Base-by-base conservation (phyloP, 2,797 vertebrate species). In the Leuciscus waleckii region DNA sequence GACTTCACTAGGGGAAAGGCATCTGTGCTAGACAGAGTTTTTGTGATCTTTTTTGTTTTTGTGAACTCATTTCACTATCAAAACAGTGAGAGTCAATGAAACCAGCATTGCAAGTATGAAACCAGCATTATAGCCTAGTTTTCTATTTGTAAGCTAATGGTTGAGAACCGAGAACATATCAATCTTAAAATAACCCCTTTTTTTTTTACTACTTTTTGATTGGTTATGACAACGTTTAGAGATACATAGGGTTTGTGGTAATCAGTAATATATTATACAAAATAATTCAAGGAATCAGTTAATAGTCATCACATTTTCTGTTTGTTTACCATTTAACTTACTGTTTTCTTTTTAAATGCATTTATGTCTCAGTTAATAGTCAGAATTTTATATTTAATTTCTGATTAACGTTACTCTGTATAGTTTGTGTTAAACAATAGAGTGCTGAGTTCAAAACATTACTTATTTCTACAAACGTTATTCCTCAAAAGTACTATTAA, bases 1-100 rank as follows among this genome's bases (percentile, higher is more conserved):
- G 46, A 61, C 43, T 73, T 92, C 90, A 93, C 67, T 10, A 5
- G 21, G 16, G 51, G 26, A 41, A 61, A 61, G 9, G 83, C 17
- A 32, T 29, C 21, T 68, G 41, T 67, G 21, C 41, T 35, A 37
- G 19, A 68, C 29, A 9, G 61, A 49, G 39, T 13, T 35, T 37
- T 51, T 23, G 43, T 9, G 19, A 49, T 13, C n/a, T 32, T 8
- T 26, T 32, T 4, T 35, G 4, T 4, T 35, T 35, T 35, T 35
- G 35, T 35, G 67, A 43, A 65, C n/a, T 46, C 5, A 65, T 32
- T 65, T 58, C 23, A n/a, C 23, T 26, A 26, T 26, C 1, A 32
- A 29, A 61, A 54, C 5, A 58, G 54, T 23, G 21, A 56, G 17
- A 61, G 13, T 63, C 58, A 63, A 16, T 63, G 5, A 7, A 63